Base-by-base conservation (phyloP, 2,797 vertebrate species). In the Odontamblyopus lacepedii region DNA sequence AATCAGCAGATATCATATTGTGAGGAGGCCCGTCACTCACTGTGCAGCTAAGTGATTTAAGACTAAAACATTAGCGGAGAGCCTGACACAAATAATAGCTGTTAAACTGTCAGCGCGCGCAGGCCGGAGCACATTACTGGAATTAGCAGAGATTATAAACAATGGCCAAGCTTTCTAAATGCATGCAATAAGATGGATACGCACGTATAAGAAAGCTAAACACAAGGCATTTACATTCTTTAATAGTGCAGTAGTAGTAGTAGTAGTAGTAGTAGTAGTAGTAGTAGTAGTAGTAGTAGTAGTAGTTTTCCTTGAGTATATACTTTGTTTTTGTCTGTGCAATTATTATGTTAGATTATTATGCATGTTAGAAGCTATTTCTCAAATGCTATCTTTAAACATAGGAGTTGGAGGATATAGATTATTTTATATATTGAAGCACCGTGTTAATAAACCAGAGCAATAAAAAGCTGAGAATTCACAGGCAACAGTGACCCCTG, bases 1-100 rank as follows among this genome's bases (percentile, higher is more conserved):
- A 97, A 97, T 96, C 95, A 96, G 95, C 95, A 96, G 96, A 95
- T 96, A 97, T 93, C 94, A 95, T 91, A 91, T 91, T 90, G 92
- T 94, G 95, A 95, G 92, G 92, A 92, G 91, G 93, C 93, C 90
- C 95, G 95, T 95, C 96, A 92, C 95, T 96, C 96, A 96, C 92
- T 91, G 85, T 88, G 93, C 32, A 4, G 7, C 92, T 90, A 63
- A 4, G 91, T 91, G 94, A 96, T 96, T 97, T 97, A 96, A 89
- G 85, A 91, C 86, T 88, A 84, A 82, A 87, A 89, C 89, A 93
- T 95, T 95, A 94, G 94, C 95, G 94, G 93, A 95, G 93, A 91
- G 90, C 89, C 89, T 87, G 93, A 95, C 92, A 96, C 96, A 97
- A 97, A 98, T 96, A 97, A 96, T 92, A 89, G 86, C 92, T 83